A percentile compares a stretch with the other conserved stretches of the same genome.
These are phyloP conservation scores for Pectinophora gossypiella DNA, from an alignment of 1,140 invertebrate species.

Conservation along the genomic window DNA sequence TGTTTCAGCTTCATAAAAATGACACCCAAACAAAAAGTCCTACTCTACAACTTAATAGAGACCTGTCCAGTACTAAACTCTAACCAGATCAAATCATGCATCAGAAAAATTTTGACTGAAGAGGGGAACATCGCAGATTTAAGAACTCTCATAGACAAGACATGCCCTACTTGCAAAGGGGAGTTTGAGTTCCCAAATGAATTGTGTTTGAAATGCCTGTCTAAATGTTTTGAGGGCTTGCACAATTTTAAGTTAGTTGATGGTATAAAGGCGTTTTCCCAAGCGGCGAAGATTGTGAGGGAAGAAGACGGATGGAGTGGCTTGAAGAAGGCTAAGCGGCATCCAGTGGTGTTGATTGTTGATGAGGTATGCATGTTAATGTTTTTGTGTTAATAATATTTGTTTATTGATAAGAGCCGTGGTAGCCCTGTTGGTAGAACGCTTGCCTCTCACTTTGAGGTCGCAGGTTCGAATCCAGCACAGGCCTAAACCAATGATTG, in stretches of 20 bases:
- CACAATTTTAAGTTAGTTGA: slow-evolving; percentile 59
- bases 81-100: slow-evolving; percentile 49
- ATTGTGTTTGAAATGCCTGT: slow-evolving; percentile 74
- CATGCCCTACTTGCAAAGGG: slow-evolving; percentile 37
- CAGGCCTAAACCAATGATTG: too few relatives aligned
- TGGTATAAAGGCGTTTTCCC: slow-evolving; percentile 64
- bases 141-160: slow-evolving; percentile 21
- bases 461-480: too few relatives aligned
- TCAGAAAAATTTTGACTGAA: slow-evolving; percentile 54
- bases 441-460: too few relatives aligned
- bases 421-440: too few relatives aligned
- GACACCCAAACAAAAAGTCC: slow-evolving; percentile 54
- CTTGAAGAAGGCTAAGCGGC: slow-evolving; percentile 69
- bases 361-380: slow-evolving; percentile 80
- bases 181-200: slow-evolving; percentile 51
- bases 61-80: slow-evolving; percentile 35
- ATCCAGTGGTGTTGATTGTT: slow-evolving; percentile 79
- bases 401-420: too few relatives aligned
- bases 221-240: slow-evolving; percentile 62
- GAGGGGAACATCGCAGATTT: slow-evolving; percentile 48
- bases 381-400: slow-evolving; percentile 7
- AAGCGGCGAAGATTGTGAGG: slow-evolving; percentile 51
- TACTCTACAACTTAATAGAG: slow-evolving; percentile 58
- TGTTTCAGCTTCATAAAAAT: slow-evolving; percentile 54
- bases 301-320: slow-evolving; percentile 45